Percentiles rank a stretch among this genome's conserved stretches.
Evolutionary conservation across 1,140 invertebrate genomes (phyloP).

Genomic region (Lasioglossum albipes): DNA sequence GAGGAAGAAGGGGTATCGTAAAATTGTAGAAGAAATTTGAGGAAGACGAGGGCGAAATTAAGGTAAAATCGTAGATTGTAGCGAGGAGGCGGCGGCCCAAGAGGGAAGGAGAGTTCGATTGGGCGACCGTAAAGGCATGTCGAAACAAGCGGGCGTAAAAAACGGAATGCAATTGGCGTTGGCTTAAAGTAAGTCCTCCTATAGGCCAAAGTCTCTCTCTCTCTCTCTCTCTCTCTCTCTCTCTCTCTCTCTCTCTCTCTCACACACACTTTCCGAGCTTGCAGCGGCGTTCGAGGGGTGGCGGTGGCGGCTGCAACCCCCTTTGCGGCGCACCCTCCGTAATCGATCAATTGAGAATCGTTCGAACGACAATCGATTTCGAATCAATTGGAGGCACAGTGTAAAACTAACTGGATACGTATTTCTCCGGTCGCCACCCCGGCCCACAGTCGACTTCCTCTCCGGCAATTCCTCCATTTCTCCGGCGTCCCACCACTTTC

Average conservation of each 20-base stretch:
- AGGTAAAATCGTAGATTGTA: slow-evolving; percentile 35
- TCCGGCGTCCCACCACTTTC: slow-evolving; percentile 43
- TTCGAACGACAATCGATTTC: slow-evolving; percentile 78
- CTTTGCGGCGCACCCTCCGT: slow-evolving; percentile 59
- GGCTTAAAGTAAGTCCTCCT: slow-evolving; percentile 70
- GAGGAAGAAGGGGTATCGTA: slow-evolving; percentile 13
- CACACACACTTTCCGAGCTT: too few relatives aligned
- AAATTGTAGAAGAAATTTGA: slow-evolving; percentile 36
- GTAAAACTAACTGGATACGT: slow-evolving; percentile 79
- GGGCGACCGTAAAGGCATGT: slow-evolving; percentile 63
- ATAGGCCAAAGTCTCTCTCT: slow-evolving; percentile 50
- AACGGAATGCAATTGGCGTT: slow-evolving; percentile 73
- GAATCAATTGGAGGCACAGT: slow-evolving; percentile 76
- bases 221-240: slow-evolving; percentile 16
- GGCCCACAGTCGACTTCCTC: slow-evolving; percentile 57
- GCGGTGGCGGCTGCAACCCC: slow-evolving; percentile 32
- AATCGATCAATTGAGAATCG: slow-evolving; percentile 78
- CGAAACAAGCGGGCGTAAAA: slow-evolving; percentile 71
- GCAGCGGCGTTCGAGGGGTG: slow-evolving; percentile 10
- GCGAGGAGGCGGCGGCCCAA: slow-evolving; percentile 32
- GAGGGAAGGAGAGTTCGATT: slow-evolving; percentile 31
- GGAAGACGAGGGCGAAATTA: slow-evolving; percentile 41
- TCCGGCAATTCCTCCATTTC: slow-evolving; percentile 56
- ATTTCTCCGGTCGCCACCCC: slow-evolving; percentile 71
- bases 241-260: not conserved